A percentile compares a stretch with the other conserved stretches of the same genome.
Conservation (phyloP, 2,113 vertebrate species). For the Sorex fumeus region DNA sequence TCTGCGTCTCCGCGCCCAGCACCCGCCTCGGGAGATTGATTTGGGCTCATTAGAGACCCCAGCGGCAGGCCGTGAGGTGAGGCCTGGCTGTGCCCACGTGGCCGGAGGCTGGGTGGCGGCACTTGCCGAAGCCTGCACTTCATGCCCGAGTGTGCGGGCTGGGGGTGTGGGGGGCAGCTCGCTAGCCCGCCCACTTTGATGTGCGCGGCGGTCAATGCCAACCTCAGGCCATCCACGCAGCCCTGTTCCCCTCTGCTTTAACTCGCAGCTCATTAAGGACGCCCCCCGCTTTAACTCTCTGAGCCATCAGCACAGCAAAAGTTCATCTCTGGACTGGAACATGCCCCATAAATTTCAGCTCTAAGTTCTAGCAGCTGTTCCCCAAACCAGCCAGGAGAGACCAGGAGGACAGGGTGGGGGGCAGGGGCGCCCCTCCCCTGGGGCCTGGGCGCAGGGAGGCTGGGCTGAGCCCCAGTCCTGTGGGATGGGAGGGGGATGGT, state of each 20-base stretch:
- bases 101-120: neutral
- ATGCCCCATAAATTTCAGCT: slow-evolving; percentile 63
- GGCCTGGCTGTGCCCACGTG: slow-evolving; percentile 14
- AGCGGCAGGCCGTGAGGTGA: neutral
- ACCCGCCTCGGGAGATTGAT: slow-evolving; percentile 75
- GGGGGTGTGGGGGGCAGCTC: too few relatives aligned
- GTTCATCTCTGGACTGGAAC: slow-evolving; percentile 59
- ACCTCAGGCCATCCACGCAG: neutral
- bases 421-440: neutral
- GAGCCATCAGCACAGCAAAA: slow-evolving; percentile 52
- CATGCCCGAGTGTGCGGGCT: neutral
- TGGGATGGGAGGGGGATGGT: too few relatives aligned
- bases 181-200: slow-evolving; percentile 16
- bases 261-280: slow-evolving; percentile 74
- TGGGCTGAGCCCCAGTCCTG: neutral
- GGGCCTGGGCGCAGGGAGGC: neutral
- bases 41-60: slow-evolving; percentile 59
- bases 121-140: fast-evolving
- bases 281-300: slow-evolving; percentile 59
- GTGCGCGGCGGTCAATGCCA: neutral
- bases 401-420: neutral
- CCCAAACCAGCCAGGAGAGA: neutral
- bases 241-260: slow-evolving; percentile 66
- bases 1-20: slow-evolving; percentile 51
- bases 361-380: slow-evolving; percentile 76